phyloP scores from a whole-genome alignment of 2,113 vertebrate genomes.

The Gorsachius goisagi region DNA sequence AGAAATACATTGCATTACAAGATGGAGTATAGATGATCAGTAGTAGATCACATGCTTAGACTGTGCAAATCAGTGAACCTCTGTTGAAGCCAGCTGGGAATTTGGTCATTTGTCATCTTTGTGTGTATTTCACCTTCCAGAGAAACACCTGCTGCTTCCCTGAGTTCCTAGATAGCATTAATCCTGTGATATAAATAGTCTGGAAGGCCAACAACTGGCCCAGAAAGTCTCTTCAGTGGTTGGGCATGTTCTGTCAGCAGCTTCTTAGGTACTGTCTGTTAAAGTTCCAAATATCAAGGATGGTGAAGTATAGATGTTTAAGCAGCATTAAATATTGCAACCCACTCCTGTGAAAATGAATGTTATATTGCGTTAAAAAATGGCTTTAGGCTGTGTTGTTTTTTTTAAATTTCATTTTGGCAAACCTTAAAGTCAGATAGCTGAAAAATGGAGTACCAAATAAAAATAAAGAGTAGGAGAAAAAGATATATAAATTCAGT shows the following conservation, averaged over 20 bases:
- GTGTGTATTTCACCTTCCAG: background rate
- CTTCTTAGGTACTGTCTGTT: background rate
- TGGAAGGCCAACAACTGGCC: background rate
- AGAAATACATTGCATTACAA: background rate
- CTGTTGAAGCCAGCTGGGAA: background rate
- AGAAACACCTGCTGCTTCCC: background rate
- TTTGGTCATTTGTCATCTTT: background rate
- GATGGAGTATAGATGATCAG: background rate
- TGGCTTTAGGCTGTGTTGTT: background rate
- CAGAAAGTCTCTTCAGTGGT: background rate
- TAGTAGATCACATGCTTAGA: background rate
- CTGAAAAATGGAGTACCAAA: background rate
- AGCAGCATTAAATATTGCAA: background rate
- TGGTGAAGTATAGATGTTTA: background rate
- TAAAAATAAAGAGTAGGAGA: background rate
- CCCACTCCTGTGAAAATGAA: background rate
- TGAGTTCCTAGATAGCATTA: background rate
- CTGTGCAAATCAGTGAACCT: background rate
- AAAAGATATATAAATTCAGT: background rate
- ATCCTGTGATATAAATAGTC: background rate
- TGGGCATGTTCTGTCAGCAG: background rate
- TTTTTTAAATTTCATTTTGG: background rate
- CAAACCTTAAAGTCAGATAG: background rate
- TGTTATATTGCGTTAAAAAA: background rate
- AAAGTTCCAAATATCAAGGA: background rate